Base-by-base conservation (phyloP, 2,888 invertebrate species). In the Alloscopus bannaensis region DNA sequence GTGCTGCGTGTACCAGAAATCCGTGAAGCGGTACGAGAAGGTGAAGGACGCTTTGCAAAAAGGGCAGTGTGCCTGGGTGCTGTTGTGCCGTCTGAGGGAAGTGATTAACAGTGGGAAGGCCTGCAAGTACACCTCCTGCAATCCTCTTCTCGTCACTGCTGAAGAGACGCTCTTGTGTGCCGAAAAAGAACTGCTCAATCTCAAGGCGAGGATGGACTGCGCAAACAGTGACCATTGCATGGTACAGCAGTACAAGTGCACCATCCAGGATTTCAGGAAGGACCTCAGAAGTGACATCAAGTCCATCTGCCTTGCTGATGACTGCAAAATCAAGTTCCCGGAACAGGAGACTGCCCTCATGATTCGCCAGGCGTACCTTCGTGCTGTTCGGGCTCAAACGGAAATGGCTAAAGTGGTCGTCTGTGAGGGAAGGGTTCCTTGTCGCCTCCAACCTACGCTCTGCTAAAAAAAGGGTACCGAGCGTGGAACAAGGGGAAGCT, bases 81-180 rank as follows among this genome's bases (percentile, higher is more conserved):
- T 85, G 3, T 62, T 86, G 18, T 83, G 84, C 42, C 83, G 83
- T n/a, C 71, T 85, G 13, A 81, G 84, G 22, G 84, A 85, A 60
- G 77, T 84, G 2, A 84, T 86, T 52, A 84, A 86, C 57, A 81
- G 78, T 52, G 86, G 84, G n/a, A 84, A 82, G 45, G 68, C 50
- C 18, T 86, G 86, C 71, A 85, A 85, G 59, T 85, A 84, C 76
- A 85, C 85, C 4, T 72, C 78, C 4, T 84, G 85, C 75, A 85
- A 86, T 64, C 85, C 86, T 11, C 73, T 86, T 22, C 72, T 86
- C 8, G 79, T 82, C 29, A 85, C 86, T 11, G 85, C 84, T 11
- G 84, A 85, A 55, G 86, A 86, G 69, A 70, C 70, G 8, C 71
- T 86, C 1, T 28, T 60, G 11, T 84, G 84, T 68, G 84, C 85